A percentile compares a stretch with the other conserved stretches of the same genome.
Conservation (phyloP, 2,888 invertebrate genomes). For the Suillia variegata region DNA sequence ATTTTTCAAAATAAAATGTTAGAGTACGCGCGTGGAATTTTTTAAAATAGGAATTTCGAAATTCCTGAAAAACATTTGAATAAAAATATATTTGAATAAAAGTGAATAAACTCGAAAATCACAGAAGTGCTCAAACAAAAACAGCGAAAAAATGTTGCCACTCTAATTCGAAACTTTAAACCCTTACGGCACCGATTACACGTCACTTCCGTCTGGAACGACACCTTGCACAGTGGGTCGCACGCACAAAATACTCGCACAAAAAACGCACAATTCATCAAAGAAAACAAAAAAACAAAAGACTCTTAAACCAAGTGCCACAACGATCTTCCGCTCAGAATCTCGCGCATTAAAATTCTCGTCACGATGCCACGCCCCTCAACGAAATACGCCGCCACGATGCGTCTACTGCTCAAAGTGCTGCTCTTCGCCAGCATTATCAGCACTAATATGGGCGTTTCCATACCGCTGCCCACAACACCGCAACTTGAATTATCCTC, state of each 20-base stretch:
- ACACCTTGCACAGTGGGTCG: conserved; percentile 40
- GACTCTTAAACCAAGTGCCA: conserved; percentile 6
- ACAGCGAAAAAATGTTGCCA: not conserved
- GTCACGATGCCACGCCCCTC: conserved; percentile 35
- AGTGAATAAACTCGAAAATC: no score
- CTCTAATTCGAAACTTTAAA: not conserved
- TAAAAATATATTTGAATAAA: no score
- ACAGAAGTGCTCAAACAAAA: not conserved
- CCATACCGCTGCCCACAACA: conserved; percentile 31
- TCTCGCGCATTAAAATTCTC: not conserved
- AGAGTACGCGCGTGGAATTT: no score
- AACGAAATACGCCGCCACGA: conserved; percentile 25
- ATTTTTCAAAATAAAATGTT: no score
- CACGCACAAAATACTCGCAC: conserved; percentile 23
- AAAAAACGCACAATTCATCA: conserved; percentile 14
- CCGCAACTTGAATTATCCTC: conserved; percentile 27
- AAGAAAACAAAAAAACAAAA: conserved; percentile 24
- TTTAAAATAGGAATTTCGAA: no score
- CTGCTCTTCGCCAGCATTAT: conserved; percentile 46
- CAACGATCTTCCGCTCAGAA: not conserved
- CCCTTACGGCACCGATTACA: not conserved
- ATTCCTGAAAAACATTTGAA: no score
- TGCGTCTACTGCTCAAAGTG: conserved; percentile 44
- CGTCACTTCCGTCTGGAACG: not conserved
- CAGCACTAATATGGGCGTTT: conserved; percentile 38